A percentile compares a stretch with the other conserved stretches of the same genome.
phyloP scores from a whole-genome alignment of 2,113 vertebrate species.

The Melozone crissalis region DNA sequence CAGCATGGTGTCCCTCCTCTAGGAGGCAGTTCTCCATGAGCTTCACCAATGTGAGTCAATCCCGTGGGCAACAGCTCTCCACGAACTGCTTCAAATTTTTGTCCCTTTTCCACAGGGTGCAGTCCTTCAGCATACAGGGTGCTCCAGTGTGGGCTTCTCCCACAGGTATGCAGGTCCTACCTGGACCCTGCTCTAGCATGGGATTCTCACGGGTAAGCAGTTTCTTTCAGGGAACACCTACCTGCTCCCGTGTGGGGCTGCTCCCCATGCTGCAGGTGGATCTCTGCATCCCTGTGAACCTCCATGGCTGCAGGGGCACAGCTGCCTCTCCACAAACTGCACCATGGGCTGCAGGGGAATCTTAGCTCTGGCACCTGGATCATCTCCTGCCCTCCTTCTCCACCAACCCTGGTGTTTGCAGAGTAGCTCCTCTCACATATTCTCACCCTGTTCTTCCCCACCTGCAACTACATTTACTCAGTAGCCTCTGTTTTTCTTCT shows the following conservation, averaged over 20 bases:
- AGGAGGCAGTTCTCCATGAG: background rate
- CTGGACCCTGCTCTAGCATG: rapidly evolving
- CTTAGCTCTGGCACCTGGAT: rapidly evolving
- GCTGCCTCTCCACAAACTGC: background rate
- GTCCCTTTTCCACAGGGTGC: background rate
- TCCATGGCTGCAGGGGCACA: background rate
- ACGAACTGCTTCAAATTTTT: no score
- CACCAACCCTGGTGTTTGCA: background rate
- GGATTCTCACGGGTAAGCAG: rapidly evolving
- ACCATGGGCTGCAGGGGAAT: rapidly evolving
- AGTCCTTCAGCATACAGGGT: background rate
- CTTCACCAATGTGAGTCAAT: rapidly evolving
- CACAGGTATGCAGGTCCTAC: background rate
- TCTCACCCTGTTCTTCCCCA: background rate
- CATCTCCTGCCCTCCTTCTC: background rate
- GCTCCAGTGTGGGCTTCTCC: background rate
- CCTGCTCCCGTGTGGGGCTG: rapidly evolving
- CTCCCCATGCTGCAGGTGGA: background rate
- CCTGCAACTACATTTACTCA: background rate
- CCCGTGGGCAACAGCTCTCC: background rate
- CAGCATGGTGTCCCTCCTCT: rapidly evolving
- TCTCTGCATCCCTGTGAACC: background rate
- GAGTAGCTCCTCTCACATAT: background rate
- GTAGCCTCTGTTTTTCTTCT: background rate
- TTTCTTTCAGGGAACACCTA: no score